Conservation (phyloP, 2,113 vertebrate species). For the Ciconia maguari region DNA sequence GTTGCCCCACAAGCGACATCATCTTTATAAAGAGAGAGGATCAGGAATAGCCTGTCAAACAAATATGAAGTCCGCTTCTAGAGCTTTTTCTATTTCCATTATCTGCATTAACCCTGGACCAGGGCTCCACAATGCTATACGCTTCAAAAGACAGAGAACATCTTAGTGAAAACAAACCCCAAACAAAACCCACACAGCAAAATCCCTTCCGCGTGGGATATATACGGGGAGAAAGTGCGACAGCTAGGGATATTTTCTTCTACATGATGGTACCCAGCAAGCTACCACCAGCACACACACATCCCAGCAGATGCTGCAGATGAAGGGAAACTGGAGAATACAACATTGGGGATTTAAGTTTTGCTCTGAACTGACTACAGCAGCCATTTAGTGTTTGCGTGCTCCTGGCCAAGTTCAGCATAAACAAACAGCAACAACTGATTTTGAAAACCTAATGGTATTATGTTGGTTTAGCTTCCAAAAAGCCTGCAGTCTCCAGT, state of each 20-base stretch:
- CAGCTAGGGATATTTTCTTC: not conserved
- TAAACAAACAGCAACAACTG: not conserved
- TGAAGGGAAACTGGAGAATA: not conserved
- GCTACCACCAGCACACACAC: fast-evolving
- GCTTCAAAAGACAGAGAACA: not conserved
- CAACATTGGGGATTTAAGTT: not conserved
- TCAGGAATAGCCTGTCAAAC: not conserved
- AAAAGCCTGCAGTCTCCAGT: not conserved
- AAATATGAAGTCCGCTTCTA: not conserved
- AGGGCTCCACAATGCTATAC: not conserved
- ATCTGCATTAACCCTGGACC: not conserved
- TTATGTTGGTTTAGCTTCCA: not conserved
- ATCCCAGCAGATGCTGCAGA: not conserved
- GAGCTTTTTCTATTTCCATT: not conserved
- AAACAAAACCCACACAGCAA: not conserved
- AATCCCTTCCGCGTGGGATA: not conserved
- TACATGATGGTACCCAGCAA: not conserved
- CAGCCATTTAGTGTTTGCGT: not conserved
- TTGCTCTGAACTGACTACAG: not conserved
- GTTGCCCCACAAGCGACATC: not conserved
- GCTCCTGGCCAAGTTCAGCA: not conserved
- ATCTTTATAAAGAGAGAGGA: not conserved
- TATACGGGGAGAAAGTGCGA: not conserved
- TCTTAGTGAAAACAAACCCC: not conserved
- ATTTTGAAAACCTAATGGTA: not conserved